These are phyloP conservation scores for Diachasmimorpha longicaudata DNA, from an alignment of 1,140 invertebrate genomes.

Conservation along the genomic window DNA sequence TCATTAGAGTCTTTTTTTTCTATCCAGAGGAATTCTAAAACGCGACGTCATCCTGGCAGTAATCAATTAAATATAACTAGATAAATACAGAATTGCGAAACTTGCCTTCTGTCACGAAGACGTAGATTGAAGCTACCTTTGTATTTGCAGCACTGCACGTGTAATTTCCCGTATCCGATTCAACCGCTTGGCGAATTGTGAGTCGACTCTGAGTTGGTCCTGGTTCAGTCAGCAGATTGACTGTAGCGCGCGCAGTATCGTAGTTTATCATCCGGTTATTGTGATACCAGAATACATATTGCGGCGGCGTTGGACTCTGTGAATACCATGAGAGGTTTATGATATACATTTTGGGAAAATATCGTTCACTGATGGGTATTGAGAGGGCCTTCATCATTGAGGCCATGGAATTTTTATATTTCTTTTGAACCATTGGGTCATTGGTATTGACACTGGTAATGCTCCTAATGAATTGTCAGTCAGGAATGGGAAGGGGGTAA, in stretches of 20 bases:
- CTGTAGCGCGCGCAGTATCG: constrained; percentile 82
- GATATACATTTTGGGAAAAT: not conserved
- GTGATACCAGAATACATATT: constrained; percentile 92
- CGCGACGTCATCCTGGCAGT: not conserved
- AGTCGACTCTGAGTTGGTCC: constrained; percentile 83
- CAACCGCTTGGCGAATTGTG: constrained; percentile 81
- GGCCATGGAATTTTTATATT: not conserved
- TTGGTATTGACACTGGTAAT: not conserved
- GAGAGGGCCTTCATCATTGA: not conserved
- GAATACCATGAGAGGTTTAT: constrained; percentile 40
- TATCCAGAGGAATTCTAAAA: too few species aligned
- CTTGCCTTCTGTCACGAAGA: constrained; percentile 85
- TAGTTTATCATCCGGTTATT: constrained; percentile 93
- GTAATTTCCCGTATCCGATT: constrained; percentile 89
- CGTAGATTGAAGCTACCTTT: constrained; percentile 85
- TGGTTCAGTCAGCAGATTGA: constrained; percentile 84
- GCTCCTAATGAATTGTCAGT: not conserved
- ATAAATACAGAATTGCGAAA: not conserved
- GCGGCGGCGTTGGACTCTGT: constrained; percentile 86
- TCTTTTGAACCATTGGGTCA: not conserved
- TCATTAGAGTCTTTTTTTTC: too few species aligned
- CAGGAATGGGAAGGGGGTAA: not conserved
- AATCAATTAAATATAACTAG: not conserved
- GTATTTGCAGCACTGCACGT: constrained; percentile 90
- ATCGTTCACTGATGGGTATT: not conserved